Evolutionary conservation across 2,797 vertebrate genomes (phyloP).

Genomic region (Rhadinocentrus ornatus): DNA sequence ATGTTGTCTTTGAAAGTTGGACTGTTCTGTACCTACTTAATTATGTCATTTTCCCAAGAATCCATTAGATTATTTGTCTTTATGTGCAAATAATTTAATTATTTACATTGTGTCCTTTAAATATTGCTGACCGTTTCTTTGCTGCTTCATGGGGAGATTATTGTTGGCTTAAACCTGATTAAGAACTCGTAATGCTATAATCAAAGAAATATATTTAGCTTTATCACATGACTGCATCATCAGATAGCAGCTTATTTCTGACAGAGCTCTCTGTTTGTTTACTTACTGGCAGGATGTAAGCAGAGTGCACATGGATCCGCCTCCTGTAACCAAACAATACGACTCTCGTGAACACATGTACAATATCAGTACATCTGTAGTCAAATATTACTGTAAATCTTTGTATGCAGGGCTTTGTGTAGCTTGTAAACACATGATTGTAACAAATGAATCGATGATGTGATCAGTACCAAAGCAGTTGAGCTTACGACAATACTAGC

Average conservation of each 20-base stretch:
- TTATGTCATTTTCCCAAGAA: not conserved
- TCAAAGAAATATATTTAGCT: not conserved
- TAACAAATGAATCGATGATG: not conserved
- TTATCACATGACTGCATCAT: not conserved
- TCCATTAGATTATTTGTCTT: not conserved
- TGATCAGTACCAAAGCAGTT: slow-evolving; percentile 1
- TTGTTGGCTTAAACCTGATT: not conserved
- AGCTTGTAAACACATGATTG: not conserved
- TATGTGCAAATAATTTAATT: not conserved
- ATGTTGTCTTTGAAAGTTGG: not conserved
- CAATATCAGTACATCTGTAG: slow-evolving; percentile 25
- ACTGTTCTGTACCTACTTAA: not conserved
- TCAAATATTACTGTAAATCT: slow-evolving; percentile 13
- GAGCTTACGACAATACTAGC: slow-evolving; percentile 14
- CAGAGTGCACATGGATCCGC: not conserved
- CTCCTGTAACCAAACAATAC: slow-evolving; percentile 34
- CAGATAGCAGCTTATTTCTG: slow-evolving; percentile 9
- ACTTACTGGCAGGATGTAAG: not conserved
- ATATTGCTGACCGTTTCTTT: not conserved
- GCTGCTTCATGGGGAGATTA: not conserved
- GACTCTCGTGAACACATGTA: slow-evolving; percentile 7
- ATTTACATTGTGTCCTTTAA: not conserved
- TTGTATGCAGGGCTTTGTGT: not conserved
- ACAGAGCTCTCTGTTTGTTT: slow-evolving; percentile 34
- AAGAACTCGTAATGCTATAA: not conserved